Percentiles rank a stretch among this genome's conserved stretches.
These are phyloP conservation scores for Pterophyllum scalare DNA, from an alignment of 2,113 vertebrate species.

Conservation along the genomic window DNA sequence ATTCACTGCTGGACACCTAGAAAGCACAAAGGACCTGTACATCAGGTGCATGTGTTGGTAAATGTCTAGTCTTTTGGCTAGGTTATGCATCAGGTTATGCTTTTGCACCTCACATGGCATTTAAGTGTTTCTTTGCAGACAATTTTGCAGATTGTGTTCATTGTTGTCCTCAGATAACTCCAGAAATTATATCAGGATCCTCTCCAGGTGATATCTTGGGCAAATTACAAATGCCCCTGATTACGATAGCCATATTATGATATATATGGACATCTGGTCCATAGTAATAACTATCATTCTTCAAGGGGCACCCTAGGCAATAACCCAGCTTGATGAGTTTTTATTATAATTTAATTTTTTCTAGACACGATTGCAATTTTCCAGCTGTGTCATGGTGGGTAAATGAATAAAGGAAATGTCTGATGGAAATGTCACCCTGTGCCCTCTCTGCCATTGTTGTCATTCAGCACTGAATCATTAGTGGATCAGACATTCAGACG, in stretches of 20 bases:
- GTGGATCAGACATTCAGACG: constrained; percentile 37
- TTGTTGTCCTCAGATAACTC: neutral
- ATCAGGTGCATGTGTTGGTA: neutral
- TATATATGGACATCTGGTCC: constrained; percentile 1
- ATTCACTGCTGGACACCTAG: neutral
- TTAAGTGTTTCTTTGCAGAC: neutral
- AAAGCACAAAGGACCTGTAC: neutral
- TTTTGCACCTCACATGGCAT: neutral
- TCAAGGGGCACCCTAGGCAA: neutral
- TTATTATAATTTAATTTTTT: neutral
- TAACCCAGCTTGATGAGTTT: neutral
- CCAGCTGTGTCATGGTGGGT: neutral
- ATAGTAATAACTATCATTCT: constrained; percentile 10
- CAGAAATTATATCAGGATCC: neutral
- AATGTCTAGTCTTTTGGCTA: neutral
- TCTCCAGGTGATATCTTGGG: neutral
- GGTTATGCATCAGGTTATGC: neutral
- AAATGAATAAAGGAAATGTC: neutral
- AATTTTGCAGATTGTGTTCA: neutral
- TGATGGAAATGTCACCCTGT: neutral
- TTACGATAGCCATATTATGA: neutral
- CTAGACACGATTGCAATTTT: constrained; percentile 22
- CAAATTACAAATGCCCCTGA: neutral
- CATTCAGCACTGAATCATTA: constrained; percentile 18
- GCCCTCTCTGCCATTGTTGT: constrained; percentile 18